Evolutionary conservation across 2,797 vertebrate genomes (phyloP), one percentile per base, ranked within the genome.

Genomic region (Alauda arvensis): DNA sequence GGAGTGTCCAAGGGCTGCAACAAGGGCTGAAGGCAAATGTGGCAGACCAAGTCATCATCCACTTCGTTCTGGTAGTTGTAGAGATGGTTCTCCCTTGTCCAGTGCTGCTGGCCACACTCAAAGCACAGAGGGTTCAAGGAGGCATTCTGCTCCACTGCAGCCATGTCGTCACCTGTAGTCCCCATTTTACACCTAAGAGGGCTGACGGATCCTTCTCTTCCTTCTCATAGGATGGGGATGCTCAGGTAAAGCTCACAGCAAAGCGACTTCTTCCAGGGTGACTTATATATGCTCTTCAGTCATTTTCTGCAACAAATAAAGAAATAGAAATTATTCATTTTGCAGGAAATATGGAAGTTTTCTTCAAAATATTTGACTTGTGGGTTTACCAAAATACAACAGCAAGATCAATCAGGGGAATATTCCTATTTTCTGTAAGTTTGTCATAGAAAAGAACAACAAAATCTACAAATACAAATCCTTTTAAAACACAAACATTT

Each of bases 21-120:
- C 96, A 99, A 97, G 18, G 99, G 99, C 97, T 99, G 99, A 97
- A 99, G 98, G 97, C 99, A 99, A 95, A 99, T 99, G 93, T 99
- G 99, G 97, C 99, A 99, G 94, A 99, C 98, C 89, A 99, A 97
- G 96, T 99, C 99, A 10, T 99, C 99, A 4, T 99, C 99, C 94
- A 99, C 99, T 91, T 99, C 99, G 7, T 99, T 98, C 62, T 98
- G 98, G 94, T 99, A 99, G 96, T 99, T 99, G 95, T 99, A 99
- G 57, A 99, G 97, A 94, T 99, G 99, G 96, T 99, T 99, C 95
- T 99, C 99, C 96, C 98, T 97, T 76, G 98, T 97, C 97, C 98
- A 99, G 93, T 99, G 99, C 95, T 99, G 98, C 95, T 99, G 99
- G 93, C 99, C 99, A 66, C 99, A 99, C 90, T 99, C 99, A 6